Evolutionary conservation across 1,140 invertebrate species (phyloP).

Genomic region (Melanaphis sacchari): DNA sequence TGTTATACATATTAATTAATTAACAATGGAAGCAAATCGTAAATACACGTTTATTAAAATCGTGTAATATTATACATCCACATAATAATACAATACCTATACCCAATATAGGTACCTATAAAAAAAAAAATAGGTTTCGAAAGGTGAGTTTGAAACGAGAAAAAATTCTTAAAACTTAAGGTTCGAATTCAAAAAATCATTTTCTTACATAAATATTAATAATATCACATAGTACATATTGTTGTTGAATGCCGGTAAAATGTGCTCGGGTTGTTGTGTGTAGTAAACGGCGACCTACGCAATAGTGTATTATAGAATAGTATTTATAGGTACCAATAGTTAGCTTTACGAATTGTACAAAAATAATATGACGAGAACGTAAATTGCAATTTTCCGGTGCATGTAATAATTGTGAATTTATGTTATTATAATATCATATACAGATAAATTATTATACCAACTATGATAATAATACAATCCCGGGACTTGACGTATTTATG

Average conservation of each 20-base stretch:
- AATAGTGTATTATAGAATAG: not conserved
- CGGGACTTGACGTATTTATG: not conserved
- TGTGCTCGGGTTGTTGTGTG: not conserved
- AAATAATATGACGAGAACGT: constrained; percentile 15
- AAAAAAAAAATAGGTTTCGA: not conserved
- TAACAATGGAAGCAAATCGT: not conserved
- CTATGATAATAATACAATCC: not conserved
- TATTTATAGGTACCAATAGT: not conserved
- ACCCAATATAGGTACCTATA: too few species aligned
- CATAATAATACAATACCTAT: not conserved
- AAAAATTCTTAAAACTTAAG: not conserved
- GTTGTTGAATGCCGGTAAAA: not conserved
- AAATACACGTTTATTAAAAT: not conserved
- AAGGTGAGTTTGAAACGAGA: not conserved
- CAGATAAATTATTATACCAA: not conserved
- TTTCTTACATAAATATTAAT: not conserved
- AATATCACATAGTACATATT: not conserved
- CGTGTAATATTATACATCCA: too few species aligned
- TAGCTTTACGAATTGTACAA: not conserved
- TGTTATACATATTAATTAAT: not conserved
- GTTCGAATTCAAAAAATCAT: not conserved
- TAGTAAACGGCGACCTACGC: not conserved
- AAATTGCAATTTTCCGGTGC: constrained; percentile 10
- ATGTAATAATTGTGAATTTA: not conserved
- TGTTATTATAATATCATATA: not conserved